phyloP scores from a whole-genome alignment of 2,888 invertebrate species.

The Seira musarum region DNA sequence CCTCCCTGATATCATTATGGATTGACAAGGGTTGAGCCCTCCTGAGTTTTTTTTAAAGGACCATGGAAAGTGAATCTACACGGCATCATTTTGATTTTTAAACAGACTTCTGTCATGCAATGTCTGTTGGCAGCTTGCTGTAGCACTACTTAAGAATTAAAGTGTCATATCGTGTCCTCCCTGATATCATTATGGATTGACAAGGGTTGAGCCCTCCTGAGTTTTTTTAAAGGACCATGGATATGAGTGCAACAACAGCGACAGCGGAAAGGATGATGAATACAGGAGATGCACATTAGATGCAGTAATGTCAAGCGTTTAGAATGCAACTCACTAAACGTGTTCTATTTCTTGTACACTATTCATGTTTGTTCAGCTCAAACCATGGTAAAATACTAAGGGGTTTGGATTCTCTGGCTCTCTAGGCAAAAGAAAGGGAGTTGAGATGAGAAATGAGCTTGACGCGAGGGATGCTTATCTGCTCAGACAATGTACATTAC shows the following conservation, averaged over 20 bases:
- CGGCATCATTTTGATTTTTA: no score
- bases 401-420: no score
- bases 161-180: slow-evolving; percentile 52
- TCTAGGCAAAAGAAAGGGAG: slow-evolving; percentile 36
- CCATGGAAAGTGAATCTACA: slow-evolving; percentile 6
- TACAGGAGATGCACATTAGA: slow-evolving; percentile 44
- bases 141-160: slow-evolving; percentile 38
- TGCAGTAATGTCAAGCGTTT: no score
- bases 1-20: slow-evolving; percentile 47
- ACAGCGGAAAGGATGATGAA: slow-evolving; percentile 41
- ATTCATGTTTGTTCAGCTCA: no score
- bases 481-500: no score
- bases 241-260: slow-evolving; percentile 11
- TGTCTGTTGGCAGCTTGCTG: no score
- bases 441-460: slow-evolving; percentile 40
- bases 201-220: slow-evolving; percentile 49
- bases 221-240: no score
- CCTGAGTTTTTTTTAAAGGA: slow-evolving; percentile 28
- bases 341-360: no score
- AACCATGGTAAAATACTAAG: no score
- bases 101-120: no score
- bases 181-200: slow-evolving; percentile 46
- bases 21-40: slow-evolving; percentile 50
- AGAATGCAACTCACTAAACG: no score
- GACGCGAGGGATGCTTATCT: no score